Base-by-base conservation (phyloP, 2,888 invertebrate genomes). In the Drosophila leonis region DNA sequence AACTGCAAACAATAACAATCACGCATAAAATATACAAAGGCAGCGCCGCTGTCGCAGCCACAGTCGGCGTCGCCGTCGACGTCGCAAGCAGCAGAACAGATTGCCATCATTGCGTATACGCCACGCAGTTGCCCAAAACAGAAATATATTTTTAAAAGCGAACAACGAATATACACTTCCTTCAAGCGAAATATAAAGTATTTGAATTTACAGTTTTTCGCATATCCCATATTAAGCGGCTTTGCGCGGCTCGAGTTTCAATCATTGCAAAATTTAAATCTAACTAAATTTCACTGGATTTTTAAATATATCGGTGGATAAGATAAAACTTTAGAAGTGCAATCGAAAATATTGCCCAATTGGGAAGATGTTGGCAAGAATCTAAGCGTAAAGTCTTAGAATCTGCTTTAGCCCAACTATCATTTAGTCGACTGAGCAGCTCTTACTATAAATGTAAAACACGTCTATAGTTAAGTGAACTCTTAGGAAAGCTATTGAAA, bases 1-100 rank as follows among this genome's bases (percentile, higher is more conserved):
- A 74, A 85, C 72, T 82, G 88, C 90, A 88, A 88, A 86, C 90
- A 87, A 83, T 87, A 90, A 90, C 84, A 84, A 88, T 84, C 83
- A 83, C 67, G 86, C 83, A 88, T 74, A 85, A 85, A 88, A 82
- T 82, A 84, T 79, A 66, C 44, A 18, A 61, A 61, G 42, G 27
- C 35, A 44, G 42, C 42, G 31, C 24, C 18, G 54, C 57, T n/a
- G n/a, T 20, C 51, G 39, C 56, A 35, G 41, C n/a, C 51, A 44
- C 49, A 35, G 46, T 15, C 39, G 59, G 12, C 46, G 10, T 4
- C 37, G 55, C n/a, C 24, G 54, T 18, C 41, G 37, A 15, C 60
- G 12, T 20, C 42, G 55, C 24, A 13, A 42, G 48, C 54, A 48
- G 57, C 71, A 60, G 46, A 78, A 64, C 75, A 78, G 78, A 78